Percentiles rank a stretch among this genome's conserved stretches.
These are phyloP conservation scores for Lophotis ruficrista DNA, from an alignment of 2,113 vertebrate genomes.

Conservation along the genomic window DNA sequence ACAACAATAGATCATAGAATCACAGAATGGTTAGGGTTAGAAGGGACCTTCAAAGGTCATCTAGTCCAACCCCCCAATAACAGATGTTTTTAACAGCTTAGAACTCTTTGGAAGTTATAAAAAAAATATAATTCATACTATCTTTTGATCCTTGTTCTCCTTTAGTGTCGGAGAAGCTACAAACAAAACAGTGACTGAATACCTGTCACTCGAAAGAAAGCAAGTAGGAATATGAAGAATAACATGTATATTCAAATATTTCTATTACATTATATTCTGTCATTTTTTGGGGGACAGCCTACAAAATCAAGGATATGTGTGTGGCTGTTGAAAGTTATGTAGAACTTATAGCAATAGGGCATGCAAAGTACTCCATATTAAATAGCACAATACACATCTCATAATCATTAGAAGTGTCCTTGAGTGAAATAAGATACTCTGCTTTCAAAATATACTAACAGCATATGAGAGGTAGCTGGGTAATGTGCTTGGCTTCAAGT, in stretches of 20 bases:
- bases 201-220: background rate
- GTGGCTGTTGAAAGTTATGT: background rate
- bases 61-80: background rate
- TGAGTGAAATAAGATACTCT: background rate
- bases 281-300: background rate
- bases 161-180: background rate
- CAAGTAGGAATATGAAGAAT: background rate
- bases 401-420: background rate
- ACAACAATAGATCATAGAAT: background rate
- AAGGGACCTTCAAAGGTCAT: too few species aligned
- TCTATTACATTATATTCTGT: background rate
- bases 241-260: background rate
- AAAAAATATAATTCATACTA: background rate
- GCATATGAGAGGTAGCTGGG: background rate
- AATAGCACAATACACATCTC: background rate
- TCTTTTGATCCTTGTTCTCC: background rate
- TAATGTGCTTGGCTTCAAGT: background rate
- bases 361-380: background rate
- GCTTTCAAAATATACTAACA: background rate
- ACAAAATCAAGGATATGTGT: background rate
- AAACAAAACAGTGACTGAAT: background rate
- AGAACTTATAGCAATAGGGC: background rate
- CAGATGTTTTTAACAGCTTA: background rate
- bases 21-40: too few species aligned
- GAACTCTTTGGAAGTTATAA: background rate